A percentile compares a stretch with the other conserved stretches of the same genome.
phyloP scores from a whole-genome alignment of 2,113 vertebrate genomes.

The Sisor rabdophorus region DNA sequence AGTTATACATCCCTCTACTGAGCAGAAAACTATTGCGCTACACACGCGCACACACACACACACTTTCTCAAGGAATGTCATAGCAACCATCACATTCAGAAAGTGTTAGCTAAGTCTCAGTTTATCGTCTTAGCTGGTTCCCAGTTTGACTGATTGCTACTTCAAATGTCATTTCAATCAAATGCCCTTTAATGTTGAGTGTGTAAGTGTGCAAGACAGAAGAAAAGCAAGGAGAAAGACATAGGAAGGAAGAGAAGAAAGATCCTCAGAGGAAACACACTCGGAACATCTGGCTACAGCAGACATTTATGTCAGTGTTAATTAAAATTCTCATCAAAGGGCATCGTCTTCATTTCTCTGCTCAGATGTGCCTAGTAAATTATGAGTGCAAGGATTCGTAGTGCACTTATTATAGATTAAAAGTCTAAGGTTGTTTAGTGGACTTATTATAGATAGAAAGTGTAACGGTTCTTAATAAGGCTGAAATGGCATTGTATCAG shows the following conservation, averaged over 20 bases:
- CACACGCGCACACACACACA: conserved; percentile 2
- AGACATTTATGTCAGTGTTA: conserved; percentile 33
- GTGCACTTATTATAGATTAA: background rate
- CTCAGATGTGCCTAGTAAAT: conserved; percentile 26
- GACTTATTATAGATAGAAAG: no score
- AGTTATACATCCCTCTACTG: conserved; percentile 41
- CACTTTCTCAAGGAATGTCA: conserved; percentile 16
- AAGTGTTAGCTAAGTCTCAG: conserved; percentile 19
- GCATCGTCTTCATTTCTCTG: conserved; percentile 32
- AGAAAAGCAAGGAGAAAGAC: background rate
- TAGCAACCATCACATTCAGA: conserved; percentile 29
- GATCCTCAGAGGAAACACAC: conserved; percentile 25
- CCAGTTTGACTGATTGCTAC: conserved; percentile 30
- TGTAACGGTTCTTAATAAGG: no score
- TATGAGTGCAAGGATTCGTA: background rate
- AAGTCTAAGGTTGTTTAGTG: no score
- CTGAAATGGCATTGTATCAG: no score
- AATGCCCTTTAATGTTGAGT: conserved; percentile 15
- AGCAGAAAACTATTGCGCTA: conserved; percentile 14
- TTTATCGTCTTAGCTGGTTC: conserved; percentile 28
- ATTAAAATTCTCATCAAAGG: conserved; percentile 37
- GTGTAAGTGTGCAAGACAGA: background rate
- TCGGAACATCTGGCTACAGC: conserved; percentile 25
- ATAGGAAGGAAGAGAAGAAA: background rate
- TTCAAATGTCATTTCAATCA: conserved; percentile 27